Base-by-base conservation (phyloP, 2,888 invertebrate genomes). In the Papilio demoleus region DNA sequence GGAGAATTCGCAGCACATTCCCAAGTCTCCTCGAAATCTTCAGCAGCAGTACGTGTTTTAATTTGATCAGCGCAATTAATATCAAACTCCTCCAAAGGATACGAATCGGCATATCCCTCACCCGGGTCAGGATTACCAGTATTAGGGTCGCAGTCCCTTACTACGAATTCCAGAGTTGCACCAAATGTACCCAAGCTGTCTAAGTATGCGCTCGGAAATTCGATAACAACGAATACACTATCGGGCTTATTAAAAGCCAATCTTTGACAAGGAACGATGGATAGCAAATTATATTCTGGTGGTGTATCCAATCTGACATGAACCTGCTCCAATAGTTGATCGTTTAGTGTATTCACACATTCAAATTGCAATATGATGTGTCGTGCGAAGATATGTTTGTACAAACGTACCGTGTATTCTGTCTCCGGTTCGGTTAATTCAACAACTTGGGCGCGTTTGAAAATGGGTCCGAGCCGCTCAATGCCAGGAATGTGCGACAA, bases 381-480 rank as follows among this genome's bases (percentile, higher is more conserved):
- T 56, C 96, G 93, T 0, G 94, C 93, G 84, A 97, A 99, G 53
- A 97, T 95, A 81, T 99, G 99, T 81, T 99, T 99, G 66, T 98
- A 93, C 82, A 99, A 97, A 71, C 97, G 94, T 8, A 99, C 99
- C 58, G 89, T 79, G 86, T 99, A 99, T 86, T 99, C 99, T 0
- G 99, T 99, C 92, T 99, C 99, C 0, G 98, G 96, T 91, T 99
- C 99, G 0, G 99, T 99, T 65, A 99, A 93, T 80, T 99, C 98
- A 12, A 97, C 94, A 0, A 97, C 95, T 22, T 94, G 88, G 0
- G 97, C 97, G 0, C 97, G 97, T 83, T 97, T 97, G 91, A 99
- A 98, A 0, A 98, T 93, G 0, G 97, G 95, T 0, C 98, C 96
- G 31, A 99, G 93, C 66, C 96, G 95, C 68, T 98, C 97, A 50